These are phyloP conservation scores for Malurus cyaneus DNA, from an alignment of 2,113 vertebrate genomes.

Conservation along the genomic window DNA sequence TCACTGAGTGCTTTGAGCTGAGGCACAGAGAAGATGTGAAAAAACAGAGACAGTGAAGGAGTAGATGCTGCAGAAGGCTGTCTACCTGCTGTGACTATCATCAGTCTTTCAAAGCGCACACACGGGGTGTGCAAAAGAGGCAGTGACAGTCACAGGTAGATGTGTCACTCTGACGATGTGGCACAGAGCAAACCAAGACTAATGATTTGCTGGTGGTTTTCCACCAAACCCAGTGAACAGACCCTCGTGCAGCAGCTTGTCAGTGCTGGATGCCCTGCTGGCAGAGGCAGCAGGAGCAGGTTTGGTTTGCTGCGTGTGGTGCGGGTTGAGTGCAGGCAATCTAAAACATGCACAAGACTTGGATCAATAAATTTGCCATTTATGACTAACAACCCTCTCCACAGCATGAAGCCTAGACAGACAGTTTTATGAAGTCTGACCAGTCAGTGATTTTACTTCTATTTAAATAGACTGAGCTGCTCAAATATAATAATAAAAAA, in stretches of 20 bases:
- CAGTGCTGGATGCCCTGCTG: not conserved
- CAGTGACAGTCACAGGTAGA: rapidly evolving
- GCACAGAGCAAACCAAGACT: not conserved
- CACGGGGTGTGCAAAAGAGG: rapidly evolving
- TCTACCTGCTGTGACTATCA: not conserved
- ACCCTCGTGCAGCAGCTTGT: not conserved
- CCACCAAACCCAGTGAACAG: not conserved
- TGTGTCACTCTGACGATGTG: not conserved
- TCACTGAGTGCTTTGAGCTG: rapidly evolving
- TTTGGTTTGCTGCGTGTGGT: not conserved
- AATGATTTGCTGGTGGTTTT: not conserved
- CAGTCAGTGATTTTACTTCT: not conserved
- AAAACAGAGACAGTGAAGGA: not conserved
- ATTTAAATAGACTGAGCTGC: not conserved
- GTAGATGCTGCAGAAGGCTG: not conserved
- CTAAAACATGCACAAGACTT: rapidly evolving
- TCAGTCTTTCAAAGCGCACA: not conserved
- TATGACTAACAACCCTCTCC: not conserved
- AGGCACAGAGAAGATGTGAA: not conserved
- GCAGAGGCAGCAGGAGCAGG: not conserved
- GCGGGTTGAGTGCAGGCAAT: not conserved
- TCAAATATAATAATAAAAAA: not conserved
- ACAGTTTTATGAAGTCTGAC: not conserved
- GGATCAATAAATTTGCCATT: not conserved
- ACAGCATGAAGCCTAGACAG: not conserved